Conservation (phyloP, 2,888 invertebrate species). For the Hemithea aestivaria region DNA sequence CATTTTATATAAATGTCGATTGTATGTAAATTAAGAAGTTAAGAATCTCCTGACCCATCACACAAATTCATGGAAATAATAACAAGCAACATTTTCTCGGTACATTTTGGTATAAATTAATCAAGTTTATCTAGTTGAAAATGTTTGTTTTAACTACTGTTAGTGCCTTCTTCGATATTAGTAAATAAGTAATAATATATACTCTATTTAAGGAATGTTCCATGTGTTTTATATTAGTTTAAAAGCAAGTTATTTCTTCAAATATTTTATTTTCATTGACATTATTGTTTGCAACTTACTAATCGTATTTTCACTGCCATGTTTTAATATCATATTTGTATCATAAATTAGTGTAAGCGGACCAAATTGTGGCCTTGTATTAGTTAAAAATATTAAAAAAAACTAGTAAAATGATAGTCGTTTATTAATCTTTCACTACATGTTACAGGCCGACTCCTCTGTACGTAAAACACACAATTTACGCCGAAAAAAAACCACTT, state of each 20-base stretch:
- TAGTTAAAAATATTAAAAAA: conserved; percentile 35
- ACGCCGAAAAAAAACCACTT: conserved; percentile 25
- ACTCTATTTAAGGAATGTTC: conserved; percentile 42
- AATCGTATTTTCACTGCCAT: conserved; percentile 27
- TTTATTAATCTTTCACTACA: conserved; percentile 51
- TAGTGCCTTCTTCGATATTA: conserved; percentile 39
- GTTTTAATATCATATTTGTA: conserved; percentile 27
- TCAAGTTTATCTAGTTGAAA: conserved; percentile 33
- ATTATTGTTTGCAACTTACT: conserved; percentile 15
- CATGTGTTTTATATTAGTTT: conserved; percentile 29
- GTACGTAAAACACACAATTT: conserved; percentile 38
- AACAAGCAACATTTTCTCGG: too few relatives aligned
- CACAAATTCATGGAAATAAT: too few relatives aligned
- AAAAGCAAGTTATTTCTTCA: conserved; percentile 12
- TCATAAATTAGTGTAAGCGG: conserved; percentile 28
- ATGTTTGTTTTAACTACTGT: conserved; percentile 31
- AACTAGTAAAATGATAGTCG: conserved; percentile 33
- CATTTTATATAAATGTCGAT: too few relatives aligned
- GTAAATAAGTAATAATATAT: conserved; percentile 37
- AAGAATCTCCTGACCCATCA: too few relatives aligned
- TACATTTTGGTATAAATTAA: conserved; percentile 7
- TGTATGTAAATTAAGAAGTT: too few relatives aligned
- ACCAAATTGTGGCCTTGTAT: conserved; percentile 28
- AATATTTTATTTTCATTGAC: conserved; percentile 26
- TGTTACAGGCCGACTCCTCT: conserved; percentile 34